These are phyloP conservation scores for Heliconius melpomene DNA, from an alignment of 1,140 invertebrate species.

Conservation along the genomic window DNA sequence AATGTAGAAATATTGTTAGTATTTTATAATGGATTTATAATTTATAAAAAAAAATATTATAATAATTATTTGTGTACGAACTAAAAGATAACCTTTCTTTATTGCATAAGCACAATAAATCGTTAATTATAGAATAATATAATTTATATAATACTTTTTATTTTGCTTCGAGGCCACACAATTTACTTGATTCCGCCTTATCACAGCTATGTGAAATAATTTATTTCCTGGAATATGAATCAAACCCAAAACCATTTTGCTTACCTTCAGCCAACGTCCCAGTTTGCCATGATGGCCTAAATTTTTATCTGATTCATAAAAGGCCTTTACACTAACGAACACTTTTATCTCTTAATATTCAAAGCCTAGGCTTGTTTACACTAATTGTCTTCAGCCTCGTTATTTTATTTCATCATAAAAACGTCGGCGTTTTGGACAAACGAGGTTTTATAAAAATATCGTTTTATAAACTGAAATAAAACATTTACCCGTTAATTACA, in stretches of 20 bases:
- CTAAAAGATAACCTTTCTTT: no score
- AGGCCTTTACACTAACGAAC: not conserved
- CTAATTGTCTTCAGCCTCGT: slow-evolving; percentile 35
- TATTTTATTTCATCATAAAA: slow-evolving; percentile 40
- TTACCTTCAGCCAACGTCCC: not conserved
- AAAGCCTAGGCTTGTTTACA: slow-evolving; percentile 1
- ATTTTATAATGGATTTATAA: no score
- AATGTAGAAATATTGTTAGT: no score
- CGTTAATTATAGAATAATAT: no score
- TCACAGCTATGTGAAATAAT: no score
- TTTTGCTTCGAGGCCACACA: no score
- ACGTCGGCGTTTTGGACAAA: slow-evolving; percentile 25
- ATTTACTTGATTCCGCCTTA: no score
- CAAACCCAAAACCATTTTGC: not conserved
- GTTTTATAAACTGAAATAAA: slow-evolving; percentile 37
- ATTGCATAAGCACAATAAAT: no score
- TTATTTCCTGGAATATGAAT: no score
- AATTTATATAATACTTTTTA: no score
- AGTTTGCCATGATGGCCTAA: not conserved
- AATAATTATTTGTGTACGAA: no score
- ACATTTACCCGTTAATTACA: slow-evolving; percentile 58
- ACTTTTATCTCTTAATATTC: slow-evolving; percentile 6
- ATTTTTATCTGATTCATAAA: not conserved
- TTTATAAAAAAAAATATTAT: no score
- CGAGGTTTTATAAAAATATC: slow-evolving; percentile 41